Evolutionary conservation across 2,797 vertebrate species (phyloP).

Genomic region (Esox masquinongy): DNA sequence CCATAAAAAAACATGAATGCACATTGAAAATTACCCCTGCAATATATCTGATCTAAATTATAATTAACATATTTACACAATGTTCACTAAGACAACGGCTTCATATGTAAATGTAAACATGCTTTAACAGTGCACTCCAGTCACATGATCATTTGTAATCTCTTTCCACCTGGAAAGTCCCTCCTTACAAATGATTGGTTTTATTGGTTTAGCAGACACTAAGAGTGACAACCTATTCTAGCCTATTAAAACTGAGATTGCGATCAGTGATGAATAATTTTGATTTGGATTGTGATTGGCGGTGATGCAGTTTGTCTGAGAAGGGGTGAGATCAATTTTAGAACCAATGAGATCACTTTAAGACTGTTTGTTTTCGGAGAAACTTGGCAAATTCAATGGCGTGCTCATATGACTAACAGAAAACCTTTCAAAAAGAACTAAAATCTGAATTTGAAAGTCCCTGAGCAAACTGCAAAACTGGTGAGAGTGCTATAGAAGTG

Average conservation of each 20-base stretch:
- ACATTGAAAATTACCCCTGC: neutral
- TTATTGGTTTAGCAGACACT: neutral
- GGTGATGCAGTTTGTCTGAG: neutral
- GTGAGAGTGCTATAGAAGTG: slow-evolving; percentile 6
- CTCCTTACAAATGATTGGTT: no score
- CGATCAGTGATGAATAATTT: no score
- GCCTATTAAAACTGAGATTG: no score
- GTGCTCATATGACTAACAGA: no score
- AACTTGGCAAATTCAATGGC: no score
- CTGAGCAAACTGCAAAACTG: slow-evolving; percentile 17
- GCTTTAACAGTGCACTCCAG: no score
- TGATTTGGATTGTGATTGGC: no score
- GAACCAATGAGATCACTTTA: no score
- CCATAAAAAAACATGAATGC: neutral
- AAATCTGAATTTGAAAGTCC: slow-evolving; percentile 1
- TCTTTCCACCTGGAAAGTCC: no score
- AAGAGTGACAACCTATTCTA: neutral
- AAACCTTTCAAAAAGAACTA: neutral
- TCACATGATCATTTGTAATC: no score
- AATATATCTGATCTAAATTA: slow-evolving; percentile 1
- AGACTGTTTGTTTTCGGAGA: no score
- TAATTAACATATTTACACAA: neutral
- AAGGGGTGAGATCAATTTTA: no score
- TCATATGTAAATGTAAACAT: neutral
- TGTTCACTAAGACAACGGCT: neutral